Percentiles rank a stretch among this genome's conserved stretches.
These are phyloP conservation scores for Paracyclopina nana DNA, from an alignment of 1,140 invertebrate species.

Conservation along the genomic window DNA sequence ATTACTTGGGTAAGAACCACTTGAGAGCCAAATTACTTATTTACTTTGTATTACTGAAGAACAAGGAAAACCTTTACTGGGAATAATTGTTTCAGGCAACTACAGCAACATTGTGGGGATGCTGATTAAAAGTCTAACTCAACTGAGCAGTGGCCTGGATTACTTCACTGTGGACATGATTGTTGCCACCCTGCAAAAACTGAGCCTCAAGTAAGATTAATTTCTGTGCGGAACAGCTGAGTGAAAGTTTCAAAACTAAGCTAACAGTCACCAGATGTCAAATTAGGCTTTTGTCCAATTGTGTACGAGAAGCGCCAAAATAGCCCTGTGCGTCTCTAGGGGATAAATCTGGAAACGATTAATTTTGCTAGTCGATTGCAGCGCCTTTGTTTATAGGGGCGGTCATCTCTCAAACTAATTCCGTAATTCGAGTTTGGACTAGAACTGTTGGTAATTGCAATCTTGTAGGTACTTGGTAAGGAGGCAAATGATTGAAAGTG, in stretches of 20 bases:
- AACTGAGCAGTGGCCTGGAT: neutral
- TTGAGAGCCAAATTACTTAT: neutral
- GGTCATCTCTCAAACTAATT: no score
- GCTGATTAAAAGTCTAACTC: neutral
- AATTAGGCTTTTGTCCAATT: no score
- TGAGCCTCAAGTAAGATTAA: slow-evolving; percentile 3
- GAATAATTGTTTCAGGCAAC: neutral
- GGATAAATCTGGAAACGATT: no score
- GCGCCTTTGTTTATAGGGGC: no score
- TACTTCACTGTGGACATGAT: neutral
- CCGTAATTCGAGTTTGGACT: no score
- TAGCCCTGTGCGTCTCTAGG: no score
- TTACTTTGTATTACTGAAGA: neutral
- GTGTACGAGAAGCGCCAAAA: no score
- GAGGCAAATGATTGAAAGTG: neutral
- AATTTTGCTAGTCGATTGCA: no score
- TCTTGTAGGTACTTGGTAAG: neutral
- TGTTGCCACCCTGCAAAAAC: slow-evolving; percentile 13
- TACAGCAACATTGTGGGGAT: neutral
- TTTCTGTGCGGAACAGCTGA: neutral
- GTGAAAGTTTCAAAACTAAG: slow-evolving; percentile 1
- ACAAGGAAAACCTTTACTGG: neutral
- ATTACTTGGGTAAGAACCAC: neutral
- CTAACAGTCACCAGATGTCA: no score
- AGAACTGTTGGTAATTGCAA: no score